These are phyloP conservation scores for Takifugu bimaculatus DNA, from an alignment of 2,113 vertebrate species.

Conservation along the genomic window DNA sequence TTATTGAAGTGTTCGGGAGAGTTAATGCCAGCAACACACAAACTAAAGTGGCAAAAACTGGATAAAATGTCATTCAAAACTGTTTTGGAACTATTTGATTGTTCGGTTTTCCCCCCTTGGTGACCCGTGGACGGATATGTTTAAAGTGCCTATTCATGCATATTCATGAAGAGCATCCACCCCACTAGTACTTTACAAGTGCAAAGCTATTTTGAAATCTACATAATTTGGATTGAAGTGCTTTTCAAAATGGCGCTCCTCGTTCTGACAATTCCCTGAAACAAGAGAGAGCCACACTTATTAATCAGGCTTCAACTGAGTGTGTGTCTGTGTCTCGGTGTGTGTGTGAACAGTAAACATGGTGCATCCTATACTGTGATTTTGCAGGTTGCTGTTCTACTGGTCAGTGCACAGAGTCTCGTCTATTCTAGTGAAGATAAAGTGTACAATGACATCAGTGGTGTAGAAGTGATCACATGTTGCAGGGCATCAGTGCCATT, in stretches of 20 bases:
- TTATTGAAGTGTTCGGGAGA: not conserved
- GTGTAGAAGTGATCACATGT: too few species aligned
- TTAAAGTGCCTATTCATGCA: conserved; percentile 18
- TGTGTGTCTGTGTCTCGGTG: conserved; percentile 2
- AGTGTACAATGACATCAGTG: too few species aligned
- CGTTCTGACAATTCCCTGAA: conserved; percentile 61
- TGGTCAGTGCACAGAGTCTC: conserved; percentile 1
- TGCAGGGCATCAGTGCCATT: too few species aligned
- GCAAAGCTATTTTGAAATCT: conserved; percentile 71
- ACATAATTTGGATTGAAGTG: conserved; percentile 76
- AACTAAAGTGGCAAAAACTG: not conserved
- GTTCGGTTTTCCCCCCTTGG: not conserved
- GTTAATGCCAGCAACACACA: not conserved
- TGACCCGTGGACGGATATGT: not conserved
- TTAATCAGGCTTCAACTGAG: conserved; percentile 70
- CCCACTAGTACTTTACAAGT: conserved; percentile 50
- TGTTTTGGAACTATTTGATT: not conserved
- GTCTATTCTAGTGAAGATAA: too few species aligned
- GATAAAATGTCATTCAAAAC: not conserved
- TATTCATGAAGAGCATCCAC: conserved; percentile 58
- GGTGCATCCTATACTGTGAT: too few species aligned
- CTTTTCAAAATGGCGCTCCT: conserved; percentile 71
- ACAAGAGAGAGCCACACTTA: conserved; percentile 64
- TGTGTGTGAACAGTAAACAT: not conserved
- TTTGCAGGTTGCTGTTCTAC: too few species aligned